Evolutionary conservation across 35 echinoderm and acorn worm genomes (phyloP).

Genomic region (Hemicentrotus pulcherrimus): DNA sequence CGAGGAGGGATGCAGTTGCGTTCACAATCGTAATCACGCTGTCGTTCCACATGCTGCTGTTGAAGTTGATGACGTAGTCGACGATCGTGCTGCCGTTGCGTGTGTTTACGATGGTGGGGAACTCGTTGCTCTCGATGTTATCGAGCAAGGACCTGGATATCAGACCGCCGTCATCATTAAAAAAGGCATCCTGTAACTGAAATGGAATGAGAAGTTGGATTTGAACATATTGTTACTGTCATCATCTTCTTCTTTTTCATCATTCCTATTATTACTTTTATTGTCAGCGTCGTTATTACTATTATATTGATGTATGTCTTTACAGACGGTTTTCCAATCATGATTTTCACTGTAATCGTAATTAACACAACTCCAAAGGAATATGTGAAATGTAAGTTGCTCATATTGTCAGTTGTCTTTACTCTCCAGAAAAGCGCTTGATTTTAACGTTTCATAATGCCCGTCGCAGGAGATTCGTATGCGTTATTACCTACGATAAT

Average conservation of each 20-base stretch:
- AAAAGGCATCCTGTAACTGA: background rate
- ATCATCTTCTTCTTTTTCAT: background rate
- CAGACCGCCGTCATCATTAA: background rate
- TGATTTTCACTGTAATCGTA: too few species aligned
- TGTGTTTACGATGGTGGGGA: conserved; percentile 26
- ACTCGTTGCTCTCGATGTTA: background rate
- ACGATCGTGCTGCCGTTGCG: conserved; percentile 5
- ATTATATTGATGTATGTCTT: too few species aligned
- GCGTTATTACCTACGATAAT: too few species aligned
- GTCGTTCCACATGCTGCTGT: background rate
- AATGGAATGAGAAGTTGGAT: background rate
- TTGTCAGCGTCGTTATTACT: too few species aligned
- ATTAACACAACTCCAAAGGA: too few species aligned
- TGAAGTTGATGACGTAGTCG: background rate
- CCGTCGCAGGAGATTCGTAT: too few species aligned
- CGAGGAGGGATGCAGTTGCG: background rate
- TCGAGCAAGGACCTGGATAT: background rate
- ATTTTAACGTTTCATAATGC: too few species aligned
- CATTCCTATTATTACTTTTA: too few species aligned
- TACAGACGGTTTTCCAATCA: too few species aligned
- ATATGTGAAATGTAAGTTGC: too few species aligned
- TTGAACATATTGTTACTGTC: background rate
- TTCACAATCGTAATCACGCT: background rate
- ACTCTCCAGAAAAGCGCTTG: too few species aligned
- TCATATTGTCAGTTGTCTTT: too few species aligned